phyloP scores from a whole-genome alignment of 2,888 invertebrate genomes.

The Laothoe populi region DNA sequence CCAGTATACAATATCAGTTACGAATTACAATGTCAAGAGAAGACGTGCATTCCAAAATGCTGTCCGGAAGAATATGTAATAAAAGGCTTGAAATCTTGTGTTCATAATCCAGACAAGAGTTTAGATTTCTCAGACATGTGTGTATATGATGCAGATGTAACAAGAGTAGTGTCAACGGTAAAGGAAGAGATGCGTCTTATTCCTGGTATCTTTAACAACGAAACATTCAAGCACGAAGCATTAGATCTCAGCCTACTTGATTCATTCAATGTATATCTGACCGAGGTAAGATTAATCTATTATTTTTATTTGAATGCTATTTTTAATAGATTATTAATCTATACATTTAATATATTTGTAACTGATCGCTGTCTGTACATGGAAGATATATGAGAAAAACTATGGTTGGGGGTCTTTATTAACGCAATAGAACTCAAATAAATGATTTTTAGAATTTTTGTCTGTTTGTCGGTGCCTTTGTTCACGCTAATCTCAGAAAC shows the following conservation, averaged over 20 bases:
- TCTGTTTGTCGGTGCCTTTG: no score
- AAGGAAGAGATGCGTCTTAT: not conserved
- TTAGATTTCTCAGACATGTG: not conserved
- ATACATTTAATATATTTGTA: no score
- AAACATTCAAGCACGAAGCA: not conserved
- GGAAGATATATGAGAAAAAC: no score
- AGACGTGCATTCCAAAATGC: conserved; percentile 9
- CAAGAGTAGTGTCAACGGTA: not conserved
- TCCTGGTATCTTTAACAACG: not conserved
- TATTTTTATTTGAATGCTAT: no score
- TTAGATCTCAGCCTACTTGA: not conserved
- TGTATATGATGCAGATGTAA: not conserved
- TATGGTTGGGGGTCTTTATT: no score
- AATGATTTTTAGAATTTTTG: no score
- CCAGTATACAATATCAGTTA: no score
- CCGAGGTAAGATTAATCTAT: not conserved
- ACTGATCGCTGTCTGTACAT: no score
- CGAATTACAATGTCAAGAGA: not conserved
- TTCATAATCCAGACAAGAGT: no score
- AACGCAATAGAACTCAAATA: no score
- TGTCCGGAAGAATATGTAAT: not conserved
- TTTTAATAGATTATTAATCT: no score
- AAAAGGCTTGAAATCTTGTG: not conserved
- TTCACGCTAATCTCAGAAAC: no score
- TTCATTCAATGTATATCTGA: not conserved